These are phyloP conservation scores for Hemithea aestivaria DNA, from an alignment of 2,888 invertebrate species.

Conservation along the genomic window DNA sequence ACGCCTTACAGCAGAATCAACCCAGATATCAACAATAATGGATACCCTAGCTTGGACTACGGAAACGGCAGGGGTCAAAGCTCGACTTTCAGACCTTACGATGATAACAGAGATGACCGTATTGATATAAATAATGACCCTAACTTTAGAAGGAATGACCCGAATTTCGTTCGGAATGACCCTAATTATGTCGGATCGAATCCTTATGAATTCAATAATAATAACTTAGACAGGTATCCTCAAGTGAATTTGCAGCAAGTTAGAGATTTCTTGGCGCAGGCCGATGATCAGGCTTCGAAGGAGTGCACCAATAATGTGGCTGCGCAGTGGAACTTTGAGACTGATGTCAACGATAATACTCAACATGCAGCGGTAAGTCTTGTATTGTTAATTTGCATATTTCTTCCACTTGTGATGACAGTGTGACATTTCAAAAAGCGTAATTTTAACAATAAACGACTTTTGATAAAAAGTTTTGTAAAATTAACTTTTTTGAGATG, in stretches of 20 bases:
- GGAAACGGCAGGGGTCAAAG: slow-evolving; percentile 54
- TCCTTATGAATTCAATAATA: slow-evolving; percentile 64
- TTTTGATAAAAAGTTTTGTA: no score
- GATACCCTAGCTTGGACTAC: slow-evolving; percentile 58
- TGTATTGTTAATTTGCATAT: slow-evolving; percentile 5
- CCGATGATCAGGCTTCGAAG: slow-evolving; percentile 87
- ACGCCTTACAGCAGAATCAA: slow-evolving; percentile 60
- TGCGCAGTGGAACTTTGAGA: slow-evolving; percentile 94
- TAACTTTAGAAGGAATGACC: slow-evolving; percentile 70
- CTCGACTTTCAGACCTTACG: slow-evolving; percentile 51
- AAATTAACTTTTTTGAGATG: no score
- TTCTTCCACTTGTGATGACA: neutral
- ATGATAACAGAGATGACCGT: slow-evolving; percentile 63
- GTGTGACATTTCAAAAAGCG: no score
- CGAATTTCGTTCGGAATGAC: slow-evolving; percentile 71
- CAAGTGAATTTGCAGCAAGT: slow-evolving; percentile 68
- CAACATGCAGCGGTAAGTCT: slow-evolving; percentile 90
- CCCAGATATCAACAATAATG: slow-evolving; percentile 71
- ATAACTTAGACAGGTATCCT: slow-evolving; percentile 62
- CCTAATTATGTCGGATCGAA: slow-evolving; percentile 65
- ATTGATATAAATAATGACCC: slow-evolving; percentile 69
- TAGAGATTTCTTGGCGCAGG: slow-evolving; percentile 81
- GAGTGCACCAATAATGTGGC: slow-evolving; percentile 92
- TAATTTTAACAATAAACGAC: no score
- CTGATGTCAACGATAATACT: slow-evolving; percentile 89